phyloP scores from a whole-genome alignment of 2,888 invertebrate species.

The Omphaloscelis lunosa region DNA sequence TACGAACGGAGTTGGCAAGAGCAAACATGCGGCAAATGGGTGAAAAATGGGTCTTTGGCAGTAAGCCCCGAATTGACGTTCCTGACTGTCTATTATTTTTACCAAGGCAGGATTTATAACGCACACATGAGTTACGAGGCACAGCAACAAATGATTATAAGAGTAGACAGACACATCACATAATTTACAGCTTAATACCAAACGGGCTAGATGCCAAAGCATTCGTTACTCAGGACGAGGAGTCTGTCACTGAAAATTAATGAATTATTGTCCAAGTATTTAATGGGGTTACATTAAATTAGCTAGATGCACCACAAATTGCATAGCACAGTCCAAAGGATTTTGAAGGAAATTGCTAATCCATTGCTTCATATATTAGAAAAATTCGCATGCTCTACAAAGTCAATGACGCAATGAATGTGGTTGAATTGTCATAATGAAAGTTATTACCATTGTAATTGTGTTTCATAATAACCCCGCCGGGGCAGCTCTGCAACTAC shows the following conservation, averaged over 20 bases:
- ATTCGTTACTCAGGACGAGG: conserved; percentile 21
- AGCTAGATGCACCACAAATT: neutral
- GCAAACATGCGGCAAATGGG: too few species aligned
- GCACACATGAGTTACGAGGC: neutral
- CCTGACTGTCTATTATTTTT: too few species aligned
- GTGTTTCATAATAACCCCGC: too few species aligned
- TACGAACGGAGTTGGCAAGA: too few species aligned
- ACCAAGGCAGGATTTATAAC: neutral
- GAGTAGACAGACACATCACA: conserved; percentile 8
- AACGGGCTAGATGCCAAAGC: conserved; percentile 34
- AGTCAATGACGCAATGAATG: neutral
- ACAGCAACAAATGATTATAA: neutral
- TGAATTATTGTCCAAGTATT: neutral
- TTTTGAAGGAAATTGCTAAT: neutral
- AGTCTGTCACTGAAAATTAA: conserved; percentile 2
- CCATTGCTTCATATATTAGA: neutral
- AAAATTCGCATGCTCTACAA: too few species aligned
- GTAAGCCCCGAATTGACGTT: too few species aligned
- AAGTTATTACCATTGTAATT: neutral
- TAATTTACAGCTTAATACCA: conserved; percentile 32
- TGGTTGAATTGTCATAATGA: neutral
- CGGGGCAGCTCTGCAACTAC: neutral
- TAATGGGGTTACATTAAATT: neutral
- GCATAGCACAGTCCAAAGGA: neutral
- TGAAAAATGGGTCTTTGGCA: too few species aligned